Conservation (phyloP, 2,797 vertebrate species). For the Sebastes iracundus region DNA sequence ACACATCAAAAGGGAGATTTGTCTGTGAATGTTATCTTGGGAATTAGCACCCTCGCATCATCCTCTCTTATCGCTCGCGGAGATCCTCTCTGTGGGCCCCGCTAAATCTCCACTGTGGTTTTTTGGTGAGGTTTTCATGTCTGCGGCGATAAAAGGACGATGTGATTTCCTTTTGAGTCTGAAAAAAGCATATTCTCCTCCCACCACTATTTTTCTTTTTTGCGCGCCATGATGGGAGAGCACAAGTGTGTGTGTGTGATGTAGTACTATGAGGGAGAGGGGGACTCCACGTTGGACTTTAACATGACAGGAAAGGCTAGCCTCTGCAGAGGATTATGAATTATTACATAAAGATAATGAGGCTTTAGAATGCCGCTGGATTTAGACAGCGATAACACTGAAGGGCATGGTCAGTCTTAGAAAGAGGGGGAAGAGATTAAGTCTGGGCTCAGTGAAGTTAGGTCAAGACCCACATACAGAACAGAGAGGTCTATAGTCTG, state of each 20-base stretch:
- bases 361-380: slow-evolving; percentile 29
- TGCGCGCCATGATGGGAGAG: slow-evolving; percentile 33
- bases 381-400: slow-evolving; percentile 45
- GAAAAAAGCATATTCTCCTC: slow-evolving; percentile 21
- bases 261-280: slow-evolving; percentile 42
- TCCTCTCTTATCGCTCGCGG: slow-evolving; percentile 53
- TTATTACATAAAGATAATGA: slow-evolving; percentile 68
- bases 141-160: slow-evolving; percentile 39
- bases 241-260: slow-evolving; percentile 36
- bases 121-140: slow-evolving; percentile 47
- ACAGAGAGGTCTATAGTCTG: not conserved
- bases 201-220: slow-evolving; percentile 29
- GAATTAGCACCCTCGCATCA: slow-evolving; percentile 69
- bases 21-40: slow-evolving; percentile 76
- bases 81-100: slow-evolving; percentile 52
- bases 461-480: not conserved
- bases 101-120: slow-evolving; percentile 47
- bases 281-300: slow-evolving; percentile 47
- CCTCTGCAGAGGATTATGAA: slow-evolving; percentile 62
- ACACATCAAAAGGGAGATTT: slow-evolving; percentile 72
- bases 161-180: slow-evolving; percentile 51
- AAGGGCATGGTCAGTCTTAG: slow-evolving; percentile 6
- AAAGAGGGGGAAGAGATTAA: slow-evolving; percentile 16
- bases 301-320: slow-evolving; percentile 17
- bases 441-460: not conserved